phyloP scores from a whole-genome alignment of 2,797 vertebrate genomes.

The Eutrigla gurnardus region DNA sequence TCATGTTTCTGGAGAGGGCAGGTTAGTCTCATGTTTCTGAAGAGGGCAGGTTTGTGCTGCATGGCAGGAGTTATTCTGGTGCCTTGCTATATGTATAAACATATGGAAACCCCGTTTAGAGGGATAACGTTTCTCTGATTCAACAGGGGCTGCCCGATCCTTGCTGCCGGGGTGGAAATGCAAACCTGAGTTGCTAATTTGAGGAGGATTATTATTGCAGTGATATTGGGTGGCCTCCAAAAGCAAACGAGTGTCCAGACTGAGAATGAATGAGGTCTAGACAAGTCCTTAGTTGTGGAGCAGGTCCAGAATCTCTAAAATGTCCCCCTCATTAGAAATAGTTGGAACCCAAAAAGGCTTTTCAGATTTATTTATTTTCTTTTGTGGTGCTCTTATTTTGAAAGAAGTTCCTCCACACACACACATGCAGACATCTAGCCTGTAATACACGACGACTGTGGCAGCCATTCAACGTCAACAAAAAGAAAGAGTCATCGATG shows the following conservation, averaged over 20 bases:
- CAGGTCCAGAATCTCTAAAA: constrained; percentile 18
- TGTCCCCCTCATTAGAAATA: background rate
- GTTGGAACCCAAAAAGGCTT: background rate
- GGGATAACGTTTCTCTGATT: constrained; percentile 63
- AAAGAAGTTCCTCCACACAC: background rate
- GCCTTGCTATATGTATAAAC: constrained; percentile 51
- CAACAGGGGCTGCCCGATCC: constrained; percentile 48
- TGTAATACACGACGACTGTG: background rate
- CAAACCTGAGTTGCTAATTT: constrained; percentile 59
- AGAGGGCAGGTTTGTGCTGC: constrained; percentile 35
- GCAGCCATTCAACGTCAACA: constrained; percentile 14
- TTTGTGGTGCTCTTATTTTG: background rate
- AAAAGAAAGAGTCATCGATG: constrained; percentile 49
- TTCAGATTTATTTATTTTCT: background rate
- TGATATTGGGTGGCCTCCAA: constrained; percentile 46
- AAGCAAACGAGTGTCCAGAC: constrained; percentile 26
- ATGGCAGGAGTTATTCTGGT: constrained; percentile 62
- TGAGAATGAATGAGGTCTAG: constrained; percentile 43
- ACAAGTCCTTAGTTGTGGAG: constrained; percentile 25
- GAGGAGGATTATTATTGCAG: constrained; percentile 55
- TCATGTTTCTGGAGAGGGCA: too few species aligned
- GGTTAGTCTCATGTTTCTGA: background rate
- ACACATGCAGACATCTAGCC: background rate
- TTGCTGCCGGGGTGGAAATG: constrained; percentile 53
- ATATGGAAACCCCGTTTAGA: constrained; percentile 40